Percentiles rank a stretch among this genome's conserved stretches.
phyloP scores from a whole-genome alignment of 2,797 vertebrate species.

The Semotilus atromaculatus region DNA sequence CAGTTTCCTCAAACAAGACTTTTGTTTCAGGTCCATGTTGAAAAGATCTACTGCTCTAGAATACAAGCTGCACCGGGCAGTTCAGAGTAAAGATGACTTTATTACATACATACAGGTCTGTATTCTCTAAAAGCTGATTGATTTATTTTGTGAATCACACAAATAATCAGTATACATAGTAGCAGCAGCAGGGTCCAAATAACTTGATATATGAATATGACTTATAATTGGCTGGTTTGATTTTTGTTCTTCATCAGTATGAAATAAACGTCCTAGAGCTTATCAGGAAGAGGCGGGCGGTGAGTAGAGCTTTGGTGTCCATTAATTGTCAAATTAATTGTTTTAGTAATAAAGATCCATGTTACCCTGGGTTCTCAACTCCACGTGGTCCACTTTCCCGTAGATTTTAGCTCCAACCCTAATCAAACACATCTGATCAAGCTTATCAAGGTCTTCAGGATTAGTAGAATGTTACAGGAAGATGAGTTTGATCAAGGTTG shows the following conservation, averaged over 20 bases:
- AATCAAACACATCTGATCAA: background rate
- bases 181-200: background rate
- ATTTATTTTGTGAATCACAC: background rate
- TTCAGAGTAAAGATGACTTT: conserved; percentile 90
- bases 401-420: background rate
- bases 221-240: conserved; percentile 2
- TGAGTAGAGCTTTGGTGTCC: conserved; percentile 73
- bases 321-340: background rate
- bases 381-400: background rate
- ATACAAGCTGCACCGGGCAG: conserved; percentile 89
- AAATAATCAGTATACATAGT: background rate
- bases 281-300: conserved; percentile 90
- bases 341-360: background rate
- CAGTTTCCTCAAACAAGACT: background rate
- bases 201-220: background rate
- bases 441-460: background rate
- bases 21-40: conserved; percentile 82
- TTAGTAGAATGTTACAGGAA: background rate
- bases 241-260: conserved; percentile 78
- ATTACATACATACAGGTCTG: conserved; percentile 91
- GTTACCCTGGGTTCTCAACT: background rate
- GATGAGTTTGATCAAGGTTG: background rate
- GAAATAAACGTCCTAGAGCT: conserved; percentile 94
- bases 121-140: background rate
- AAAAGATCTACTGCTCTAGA: conserved; percentile 89